phyloP scores from a whole-genome alignment of 1,140 invertebrate genomes.

The Coenobita brevimanus region DNA sequence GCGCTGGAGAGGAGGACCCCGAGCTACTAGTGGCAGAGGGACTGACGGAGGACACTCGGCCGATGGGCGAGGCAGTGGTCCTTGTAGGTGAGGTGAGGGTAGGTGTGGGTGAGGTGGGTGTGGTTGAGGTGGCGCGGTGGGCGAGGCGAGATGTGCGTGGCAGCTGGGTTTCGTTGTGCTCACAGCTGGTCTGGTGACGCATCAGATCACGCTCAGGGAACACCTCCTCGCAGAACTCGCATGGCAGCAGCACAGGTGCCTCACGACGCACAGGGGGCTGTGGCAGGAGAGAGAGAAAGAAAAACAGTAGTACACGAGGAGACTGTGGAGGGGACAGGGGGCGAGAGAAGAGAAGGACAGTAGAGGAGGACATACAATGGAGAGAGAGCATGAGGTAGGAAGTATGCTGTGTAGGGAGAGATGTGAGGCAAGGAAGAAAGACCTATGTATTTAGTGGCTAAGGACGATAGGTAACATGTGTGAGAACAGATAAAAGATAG shows the following conservation, averaged over 20 bases:
- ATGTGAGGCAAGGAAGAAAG: too few relatives aligned
- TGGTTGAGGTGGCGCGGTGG: slow-evolving; percentile 13
- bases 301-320: background rate
- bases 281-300: background rate
- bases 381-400: background rate
- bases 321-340: background rate
- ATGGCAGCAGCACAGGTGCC: slow-evolving; percentile 67
- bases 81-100: background rate
- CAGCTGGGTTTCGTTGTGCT: slow-evolving; percentile 67
- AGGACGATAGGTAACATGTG: too few relatives aligned
- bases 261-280: slow-evolving; percentile 59
- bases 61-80: background rate
- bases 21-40: background rate
- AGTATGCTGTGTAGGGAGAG: too few relatives aligned
- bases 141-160: slow-evolving; percentile 51
- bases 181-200: slow-evolving; percentile 68
- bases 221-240: slow-evolving; percentile 69
- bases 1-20: slow-evolving; percentile 19
- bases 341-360: background rate
- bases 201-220: slow-evolving; percentile 68
- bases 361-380: background rate
- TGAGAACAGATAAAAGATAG: too few relatives aligned
- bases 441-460: too few relatives aligned
- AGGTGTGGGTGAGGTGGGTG: background rate
- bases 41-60: background rate